Percentiles rank a stretch among this genome's conserved stretches.
These are phyloP conservation scores for Parotocinclus haroldoi DNA, from an alignment of 2,797 vertebrate species.

Conservation along the genomic window DNA sequence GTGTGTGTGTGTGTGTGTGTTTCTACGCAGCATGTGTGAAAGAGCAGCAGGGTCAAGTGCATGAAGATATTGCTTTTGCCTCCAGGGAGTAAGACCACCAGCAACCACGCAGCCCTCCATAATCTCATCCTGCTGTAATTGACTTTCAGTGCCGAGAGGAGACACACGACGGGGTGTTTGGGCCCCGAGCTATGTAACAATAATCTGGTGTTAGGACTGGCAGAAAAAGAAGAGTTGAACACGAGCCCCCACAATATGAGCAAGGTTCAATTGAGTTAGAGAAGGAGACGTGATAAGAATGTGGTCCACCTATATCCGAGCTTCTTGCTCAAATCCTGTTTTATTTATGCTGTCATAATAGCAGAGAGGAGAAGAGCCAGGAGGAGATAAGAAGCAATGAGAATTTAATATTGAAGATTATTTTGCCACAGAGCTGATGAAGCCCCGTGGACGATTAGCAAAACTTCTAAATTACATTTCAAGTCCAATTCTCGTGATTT, in stretches of 20 bases:
- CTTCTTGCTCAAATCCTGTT: no score
- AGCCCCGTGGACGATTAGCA: no score
- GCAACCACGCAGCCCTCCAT: conserved; percentile 13
- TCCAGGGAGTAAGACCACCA: conserved; percentile 22
- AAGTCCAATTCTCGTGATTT: no score
- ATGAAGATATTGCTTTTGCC: conserved; percentile 70
- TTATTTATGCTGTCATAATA: no score
- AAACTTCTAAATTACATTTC: no score
- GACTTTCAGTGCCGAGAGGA: conserved; percentile 29
- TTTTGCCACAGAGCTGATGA: no score
- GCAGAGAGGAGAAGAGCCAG: no score
- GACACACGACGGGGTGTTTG: conserved; percentile 14
- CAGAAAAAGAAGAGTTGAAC: conserved; percentile 10
- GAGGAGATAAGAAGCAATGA: no score
- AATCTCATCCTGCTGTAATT: conserved; percentile 42
- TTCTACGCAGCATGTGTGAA: conserved; percentile 39
- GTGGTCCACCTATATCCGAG: neutral
- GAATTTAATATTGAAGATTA: no score
- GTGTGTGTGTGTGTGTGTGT: conserved; percentile 39
- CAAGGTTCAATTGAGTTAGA: conserved; percentile 26
- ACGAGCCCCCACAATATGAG: neutral
- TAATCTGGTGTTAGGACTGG: conserved; percentile 23
- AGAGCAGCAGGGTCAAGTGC: conserved; percentile 59
- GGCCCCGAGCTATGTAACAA: conserved; percentile 20
- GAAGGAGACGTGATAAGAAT: neutral